These are phyloP conservation scores for Porites cylindrica DNA, from an alignment of 92 coral and sea anemone species.

Conservation along the genomic window DNA sequence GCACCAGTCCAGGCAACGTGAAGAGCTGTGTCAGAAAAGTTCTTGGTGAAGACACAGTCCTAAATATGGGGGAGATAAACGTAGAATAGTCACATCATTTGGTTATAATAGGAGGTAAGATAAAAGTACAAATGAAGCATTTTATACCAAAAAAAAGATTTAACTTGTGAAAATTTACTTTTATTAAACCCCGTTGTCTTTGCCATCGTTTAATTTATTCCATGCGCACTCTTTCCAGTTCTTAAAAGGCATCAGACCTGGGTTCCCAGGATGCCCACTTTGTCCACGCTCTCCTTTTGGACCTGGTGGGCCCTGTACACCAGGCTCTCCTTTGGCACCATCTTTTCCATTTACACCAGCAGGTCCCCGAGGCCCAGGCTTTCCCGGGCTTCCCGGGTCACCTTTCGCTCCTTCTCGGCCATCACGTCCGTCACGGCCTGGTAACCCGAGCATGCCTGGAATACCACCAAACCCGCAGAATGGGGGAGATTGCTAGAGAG, in stretches of 20 bases:
- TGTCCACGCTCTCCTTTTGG: not conserved
- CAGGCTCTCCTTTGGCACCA: conserved; percentile 20
- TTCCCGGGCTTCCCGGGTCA: not conserved
- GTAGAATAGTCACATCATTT: too few relatives aligned
- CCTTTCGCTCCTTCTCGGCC: conserved; percentile 22
- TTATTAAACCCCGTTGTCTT: conserved; percentile 8
- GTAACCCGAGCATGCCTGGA: conserved; percentile 27
- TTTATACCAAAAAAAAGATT: too few relatives aligned
- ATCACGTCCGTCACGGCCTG: conserved; percentile 38
- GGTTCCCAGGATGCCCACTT: not conserved
- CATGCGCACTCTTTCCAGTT: conserved; percentile 40
- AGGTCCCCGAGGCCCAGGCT: conserved; percentile 13
- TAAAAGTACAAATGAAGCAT: too few relatives aligned
- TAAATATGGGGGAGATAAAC: not conserved
- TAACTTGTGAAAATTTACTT: not conserved
- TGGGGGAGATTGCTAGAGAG: not conserved
- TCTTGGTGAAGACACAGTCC: conserved; percentile 43
- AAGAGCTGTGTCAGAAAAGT: conserved; percentile 3
- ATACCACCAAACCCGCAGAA: conserved; percentile 3
- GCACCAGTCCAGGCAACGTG: conserved; percentile 26
- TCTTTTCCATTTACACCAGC: not conserved
- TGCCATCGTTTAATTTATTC: not conserved
- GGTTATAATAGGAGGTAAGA: too few relatives aligned
- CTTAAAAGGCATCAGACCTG: not conserved
- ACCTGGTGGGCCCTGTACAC: not conserved